phyloP scores from a whole-genome alignment of 2,113 vertebrate genomes.

The Nestor notabilis region DNA sequence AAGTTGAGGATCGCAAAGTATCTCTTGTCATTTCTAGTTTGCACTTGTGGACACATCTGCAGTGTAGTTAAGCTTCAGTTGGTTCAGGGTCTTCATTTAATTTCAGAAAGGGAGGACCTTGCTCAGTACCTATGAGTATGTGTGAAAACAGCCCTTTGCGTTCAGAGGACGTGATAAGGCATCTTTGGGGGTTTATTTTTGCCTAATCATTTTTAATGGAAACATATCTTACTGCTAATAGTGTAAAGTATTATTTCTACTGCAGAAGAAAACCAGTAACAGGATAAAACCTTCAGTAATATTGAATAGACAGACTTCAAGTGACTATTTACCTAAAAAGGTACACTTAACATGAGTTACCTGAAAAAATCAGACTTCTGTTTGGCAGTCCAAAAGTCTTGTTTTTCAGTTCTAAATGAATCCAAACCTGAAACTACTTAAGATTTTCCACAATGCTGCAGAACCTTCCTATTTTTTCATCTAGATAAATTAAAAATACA shows the following conservation, averaged over 20 bases:
- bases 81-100: not conserved
- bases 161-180: not conserved
- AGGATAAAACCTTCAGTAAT: not conserved
- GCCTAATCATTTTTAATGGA: not conserved
- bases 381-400: not conserved
- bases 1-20: not conserved
- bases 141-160: not conserved
- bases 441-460: not conserved
- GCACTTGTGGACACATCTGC: not conserved
- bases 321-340: not conserved
- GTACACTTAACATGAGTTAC: not conserved
- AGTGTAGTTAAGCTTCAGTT: not conserved
- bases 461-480: not conserved
- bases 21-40: not conserved
- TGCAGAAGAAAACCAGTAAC: not conserved
- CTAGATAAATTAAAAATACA: constrained; percentile 38
- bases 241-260: not conserved
- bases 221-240: not conserved
- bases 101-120: not conserved
- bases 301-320: not conserved
- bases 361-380: not conserved
- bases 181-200: not conserved
- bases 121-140: not conserved
- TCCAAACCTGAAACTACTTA: not conserved
- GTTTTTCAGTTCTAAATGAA: not conserved